Conservation (phyloP, 2,113 vertebrate genomes). For the Mormyrus iriodes region DNA sequence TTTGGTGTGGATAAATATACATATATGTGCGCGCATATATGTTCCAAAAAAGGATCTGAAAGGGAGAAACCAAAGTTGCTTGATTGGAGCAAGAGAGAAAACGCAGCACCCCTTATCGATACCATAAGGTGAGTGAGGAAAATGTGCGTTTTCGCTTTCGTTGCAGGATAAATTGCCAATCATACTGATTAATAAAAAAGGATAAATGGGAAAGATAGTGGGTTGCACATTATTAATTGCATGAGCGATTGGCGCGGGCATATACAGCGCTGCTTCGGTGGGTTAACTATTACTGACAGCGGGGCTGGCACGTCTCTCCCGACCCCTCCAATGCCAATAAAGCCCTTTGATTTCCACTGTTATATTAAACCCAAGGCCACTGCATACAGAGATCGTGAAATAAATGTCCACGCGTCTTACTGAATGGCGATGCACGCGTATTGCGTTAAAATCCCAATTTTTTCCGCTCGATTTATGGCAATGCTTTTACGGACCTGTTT, state of each 20-base stretch:
- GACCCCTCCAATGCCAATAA: not conserved
- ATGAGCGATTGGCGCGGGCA: not conserved
- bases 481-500: not conserved
- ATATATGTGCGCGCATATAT: not conserved
- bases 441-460: not conserved
- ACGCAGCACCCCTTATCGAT: not conserved
- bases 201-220: not conserved
- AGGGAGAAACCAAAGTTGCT: not conserved
- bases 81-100: not conserved
- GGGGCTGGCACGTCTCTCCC: not conserved
- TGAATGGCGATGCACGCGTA: not conserved
- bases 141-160: not conserved
- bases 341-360: not conserved
- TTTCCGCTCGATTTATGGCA: not conserved
- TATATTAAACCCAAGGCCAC: not conserved
- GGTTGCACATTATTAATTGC: not conserved
- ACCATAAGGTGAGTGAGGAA: slow-evolving; percentile 34
- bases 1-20: slow-evolving; percentile 36
- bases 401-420: not conserved
- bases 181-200: not conserved
- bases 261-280: slow-evolving; percentile 2
- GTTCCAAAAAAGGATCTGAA: not conserved
- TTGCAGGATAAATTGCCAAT: slow-evolving; percentile 2
- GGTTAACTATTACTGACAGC: slow-evolving; percentile 19
- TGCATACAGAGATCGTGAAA: not conserved